Evolutionary conservation across 1,140 invertebrate species (phyloP).

Genomic region (Schlechtendalia chinensis): DNA sequence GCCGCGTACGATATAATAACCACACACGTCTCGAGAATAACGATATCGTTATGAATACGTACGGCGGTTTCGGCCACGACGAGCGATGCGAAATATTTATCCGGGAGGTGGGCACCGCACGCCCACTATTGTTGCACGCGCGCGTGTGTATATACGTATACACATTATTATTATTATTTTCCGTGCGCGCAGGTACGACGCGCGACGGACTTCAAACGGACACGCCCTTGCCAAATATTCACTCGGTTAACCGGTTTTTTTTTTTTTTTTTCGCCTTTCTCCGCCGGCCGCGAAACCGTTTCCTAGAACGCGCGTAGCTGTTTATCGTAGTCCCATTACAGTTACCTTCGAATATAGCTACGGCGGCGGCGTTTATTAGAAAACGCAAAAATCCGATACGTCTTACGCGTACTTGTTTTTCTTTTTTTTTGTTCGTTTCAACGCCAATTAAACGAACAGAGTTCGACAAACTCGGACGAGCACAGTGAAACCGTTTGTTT

Average conservation of each 20-base stretch:
- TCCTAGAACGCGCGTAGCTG: background rate
- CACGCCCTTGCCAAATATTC: constrained; percentile 48
- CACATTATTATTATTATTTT: background rate
- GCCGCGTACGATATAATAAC: background rate
- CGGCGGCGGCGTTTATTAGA: constrained; percentile 7
- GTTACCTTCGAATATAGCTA: constrained; percentile 27
- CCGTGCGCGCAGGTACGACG: background rate
- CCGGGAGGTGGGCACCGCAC: too few species aligned
- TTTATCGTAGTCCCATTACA: background rate
- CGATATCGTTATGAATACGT: too few species aligned
- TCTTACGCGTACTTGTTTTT: too few species aligned
- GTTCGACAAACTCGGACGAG: too few species aligned
- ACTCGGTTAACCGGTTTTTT: constrained; percentile 34
- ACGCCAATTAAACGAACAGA: too few species aligned
- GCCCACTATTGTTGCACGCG: constrained; percentile 24
- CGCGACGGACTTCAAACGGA: background rate
- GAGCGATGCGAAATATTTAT: constrained; percentile 25
- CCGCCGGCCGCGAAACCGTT: constrained; percentile 1
- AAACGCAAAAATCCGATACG: constrained; percentile 14
- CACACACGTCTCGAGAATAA: too few species aligned
- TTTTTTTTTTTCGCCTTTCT: constrained; percentile 11
- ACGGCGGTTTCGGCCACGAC: too few species aligned
- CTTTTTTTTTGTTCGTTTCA: too few species aligned
- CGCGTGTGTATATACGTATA: too few species aligned
- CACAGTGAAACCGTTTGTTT: too few species aligned